Percentiles rank a stretch among this genome's conserved stretches.
Evolutionary conservation across 1,140 invertebrate genomes (phyloP).

Genomic region (Lasioglossum albipes): DNA sequence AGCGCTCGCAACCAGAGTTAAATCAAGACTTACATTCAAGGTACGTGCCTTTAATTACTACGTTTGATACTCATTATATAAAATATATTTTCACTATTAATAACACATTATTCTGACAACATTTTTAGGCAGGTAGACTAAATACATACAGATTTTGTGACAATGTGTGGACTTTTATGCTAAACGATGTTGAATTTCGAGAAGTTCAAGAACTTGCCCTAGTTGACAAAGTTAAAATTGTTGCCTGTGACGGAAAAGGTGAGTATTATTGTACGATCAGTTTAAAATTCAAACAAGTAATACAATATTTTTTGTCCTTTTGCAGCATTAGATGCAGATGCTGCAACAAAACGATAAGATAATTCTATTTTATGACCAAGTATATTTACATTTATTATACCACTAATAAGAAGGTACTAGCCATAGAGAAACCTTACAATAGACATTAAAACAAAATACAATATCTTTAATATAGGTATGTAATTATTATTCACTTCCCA

Average conservation of each 20-base stretch:
- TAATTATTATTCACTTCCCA: conserved; percentile 23
- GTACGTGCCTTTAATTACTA: conserved; percentile 72
- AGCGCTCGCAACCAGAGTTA: conserved; percentile 94
- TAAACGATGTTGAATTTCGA: conserved; percentile 98
- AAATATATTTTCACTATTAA: conserved; percentile 26
- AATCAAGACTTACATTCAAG: conserved; percentile 95
- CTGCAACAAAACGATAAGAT: conserved; percentile 73
- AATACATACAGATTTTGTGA: conserved; percentile 99
- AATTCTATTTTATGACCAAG: conserved; percentile 9
- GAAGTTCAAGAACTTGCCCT: conserved; percentile 97
- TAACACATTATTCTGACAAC: conserved; percentile 44
- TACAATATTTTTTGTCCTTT: conserved; percentile 48
- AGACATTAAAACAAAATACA: conserved; percentile 36
- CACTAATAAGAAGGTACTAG: conserved; percentile 34
- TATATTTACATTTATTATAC: conserved; percentile 23
- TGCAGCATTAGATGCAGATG: conserved; percentile 74
- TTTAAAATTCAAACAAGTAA: background rate
- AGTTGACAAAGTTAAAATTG: conserved; percentile 99
- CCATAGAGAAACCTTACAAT: conserved; percentile 29
- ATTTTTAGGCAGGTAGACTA: conserved; percentile 92
- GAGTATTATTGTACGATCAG: conserved; percentile 70
- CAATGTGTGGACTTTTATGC: conserved; percentile 99
- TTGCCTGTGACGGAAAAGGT: conserved; percentile 99
- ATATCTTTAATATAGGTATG: conserved; percentile 36
- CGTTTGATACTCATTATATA: background rate